Evolutionary conservation across 2,888 invertebrate species (phyloP).

Genomic region (Punctoribates punctum): DNA sequence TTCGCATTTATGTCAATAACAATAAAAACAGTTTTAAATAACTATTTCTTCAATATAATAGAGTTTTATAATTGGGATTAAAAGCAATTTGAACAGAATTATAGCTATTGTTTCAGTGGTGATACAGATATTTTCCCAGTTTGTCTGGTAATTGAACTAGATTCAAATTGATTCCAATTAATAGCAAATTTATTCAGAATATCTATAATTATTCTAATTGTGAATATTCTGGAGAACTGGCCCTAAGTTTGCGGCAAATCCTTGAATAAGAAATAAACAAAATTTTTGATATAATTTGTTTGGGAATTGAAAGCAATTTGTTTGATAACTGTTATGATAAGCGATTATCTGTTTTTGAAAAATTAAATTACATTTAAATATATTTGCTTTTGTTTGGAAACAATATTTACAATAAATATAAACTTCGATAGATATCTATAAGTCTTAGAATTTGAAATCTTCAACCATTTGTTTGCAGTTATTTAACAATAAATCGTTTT

Average conservation of each 20-base stretch:
- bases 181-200: too few species aligned
- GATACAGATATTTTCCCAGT: too few species aligned
- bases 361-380: background rate
- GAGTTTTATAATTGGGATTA: too few species aligned
- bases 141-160: too few species aligned
- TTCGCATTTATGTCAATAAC: background rate
- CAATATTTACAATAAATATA: background rate
- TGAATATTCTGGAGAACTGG: background rate
- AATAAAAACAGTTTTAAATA: background rate
- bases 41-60: background rate
- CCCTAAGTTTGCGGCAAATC: background rate
- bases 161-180: too few species aligned
- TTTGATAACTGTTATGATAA: background rate
- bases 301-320: background rate
- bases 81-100: too few species aligned
- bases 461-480: background rate
- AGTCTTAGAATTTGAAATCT: background rate
- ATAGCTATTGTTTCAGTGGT: too few species aligned
- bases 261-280: background rate
- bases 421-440: constrained; percentile 2
- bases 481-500: too few species aligned
- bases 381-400: background rate
- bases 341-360: background rate
- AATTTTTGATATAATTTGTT: background rate
- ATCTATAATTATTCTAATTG: too few species aligned